phyloP scores from a whole-genome alignment of 2,113 vertebrate genomes.

The Mionectes macconnelli region DNA sequence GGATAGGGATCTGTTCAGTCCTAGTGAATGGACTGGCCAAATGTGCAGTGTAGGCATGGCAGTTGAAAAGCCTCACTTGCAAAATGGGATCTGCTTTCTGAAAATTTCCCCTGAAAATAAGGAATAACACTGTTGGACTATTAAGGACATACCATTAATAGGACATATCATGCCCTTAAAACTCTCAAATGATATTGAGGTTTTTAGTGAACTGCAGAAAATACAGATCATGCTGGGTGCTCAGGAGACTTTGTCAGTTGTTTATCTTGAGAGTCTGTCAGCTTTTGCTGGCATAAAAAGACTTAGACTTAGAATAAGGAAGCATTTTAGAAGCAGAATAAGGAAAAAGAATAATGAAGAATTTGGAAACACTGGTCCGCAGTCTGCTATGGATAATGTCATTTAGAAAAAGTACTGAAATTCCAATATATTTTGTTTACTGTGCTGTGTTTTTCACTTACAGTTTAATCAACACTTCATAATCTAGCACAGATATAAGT shows the following conservation, averaged over 20 bases:
- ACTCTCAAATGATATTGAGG: not conserved
- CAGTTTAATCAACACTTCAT: not conserved
- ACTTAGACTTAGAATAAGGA: not conserved
- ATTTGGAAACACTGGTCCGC: not conserved
- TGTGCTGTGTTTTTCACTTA: not conserved
- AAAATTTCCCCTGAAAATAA: not conserved
- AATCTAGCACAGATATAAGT: not conserved
- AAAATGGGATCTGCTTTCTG: not conserved
- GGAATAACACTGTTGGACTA: not conserved
- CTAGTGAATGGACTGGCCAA: not conserved
- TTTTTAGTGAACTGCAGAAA: not conserved
- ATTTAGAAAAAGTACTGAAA: not conserved
- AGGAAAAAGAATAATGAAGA: not conserved
- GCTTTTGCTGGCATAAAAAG: not conserved
- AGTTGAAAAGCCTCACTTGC: not conserved
- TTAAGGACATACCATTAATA: not conserved
- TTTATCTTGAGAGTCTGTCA: not conserved
- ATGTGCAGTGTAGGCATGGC: fast-evolving
- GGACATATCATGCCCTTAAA: no score
- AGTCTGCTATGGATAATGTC: not conserved
- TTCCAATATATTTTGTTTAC: not conserved
- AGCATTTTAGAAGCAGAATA: not conserved
- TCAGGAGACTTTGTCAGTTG: not conserved
- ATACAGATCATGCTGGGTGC: not conserved
- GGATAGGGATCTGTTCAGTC: not conserved